Conservation (phyloP, 2,797 vertebrate genomes). For the Chiloscyllium punctatum region DNA sequence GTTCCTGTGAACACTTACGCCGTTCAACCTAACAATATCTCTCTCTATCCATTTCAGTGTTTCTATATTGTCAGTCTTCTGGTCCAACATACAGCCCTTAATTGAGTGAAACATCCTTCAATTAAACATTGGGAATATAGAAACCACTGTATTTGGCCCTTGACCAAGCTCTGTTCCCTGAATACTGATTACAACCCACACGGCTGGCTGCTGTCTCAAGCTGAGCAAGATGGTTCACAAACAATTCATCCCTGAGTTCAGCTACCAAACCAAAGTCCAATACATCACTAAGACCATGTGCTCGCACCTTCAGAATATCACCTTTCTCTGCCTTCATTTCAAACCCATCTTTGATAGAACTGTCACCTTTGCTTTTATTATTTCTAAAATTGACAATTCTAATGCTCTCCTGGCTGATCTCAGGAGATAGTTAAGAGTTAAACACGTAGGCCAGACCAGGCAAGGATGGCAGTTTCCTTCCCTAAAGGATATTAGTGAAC, state of each 20-base stretch:
- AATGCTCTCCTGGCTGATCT: not conserved
- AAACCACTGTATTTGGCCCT: too few relatives aligned
- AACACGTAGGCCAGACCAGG: too few relatives aligned
- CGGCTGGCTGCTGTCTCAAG: not conserved
- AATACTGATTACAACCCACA: not conserved
- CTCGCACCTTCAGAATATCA: not conserved
- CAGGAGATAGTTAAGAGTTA: not conserved
- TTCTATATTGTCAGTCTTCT: not conserved
- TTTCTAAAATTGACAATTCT: not conserved
- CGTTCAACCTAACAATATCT: too few relatives aligned
- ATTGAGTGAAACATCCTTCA: not conserved
- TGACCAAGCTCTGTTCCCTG: not conserved
- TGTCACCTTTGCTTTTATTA: not conserved
- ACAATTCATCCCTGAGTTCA: not conserved
- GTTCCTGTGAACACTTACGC: too few relatives aligned
- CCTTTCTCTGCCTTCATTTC: not conserved
- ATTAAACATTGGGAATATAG: not conserved
- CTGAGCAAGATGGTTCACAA: not conserved
- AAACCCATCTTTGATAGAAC: not conserved
- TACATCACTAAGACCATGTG: not conserved
- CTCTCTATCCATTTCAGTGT: too few relatives aligned
- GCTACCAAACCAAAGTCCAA: not conserved
- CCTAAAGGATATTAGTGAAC: too few relatives aligned
- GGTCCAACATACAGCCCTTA: not conserved
- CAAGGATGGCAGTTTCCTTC: too few relatives aligned